These are phyloP conservation scores for Meteorus colon DNA, from an alignment of 2,888 invertebrate genomes.

Conservation along the genomic window DNA sequence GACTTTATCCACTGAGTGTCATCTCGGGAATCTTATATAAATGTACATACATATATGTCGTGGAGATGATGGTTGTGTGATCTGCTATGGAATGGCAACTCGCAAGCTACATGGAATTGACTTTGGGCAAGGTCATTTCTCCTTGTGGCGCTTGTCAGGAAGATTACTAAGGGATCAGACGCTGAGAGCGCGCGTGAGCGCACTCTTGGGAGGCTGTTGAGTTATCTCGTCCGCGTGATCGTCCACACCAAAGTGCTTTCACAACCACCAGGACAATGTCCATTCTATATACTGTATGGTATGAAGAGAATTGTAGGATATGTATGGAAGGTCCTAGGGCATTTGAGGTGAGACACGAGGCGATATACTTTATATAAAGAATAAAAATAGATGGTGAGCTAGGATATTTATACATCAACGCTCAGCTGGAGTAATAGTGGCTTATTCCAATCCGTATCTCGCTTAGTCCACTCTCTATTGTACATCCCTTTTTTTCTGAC, in stretches of 20 bases:
- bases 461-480: constrained; percentile 15
- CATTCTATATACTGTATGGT: constrained; percentile 10
- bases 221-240: constrained; percentile 35
- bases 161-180: constrained; percentile 32
- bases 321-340: not conserved
- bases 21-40: not conserved
- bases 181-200: constrained; percentile 10
- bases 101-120: constrained; percentile 25
- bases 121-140: constrained; percentile 23
- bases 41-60: constrained; percentile 4
- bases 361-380: not conserved
- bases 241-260: constrained; percentile 27
- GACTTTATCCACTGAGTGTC: not conserved
- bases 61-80: constrained; percentile 23
- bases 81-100: not conserved
- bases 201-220: constrained; percentile 24
- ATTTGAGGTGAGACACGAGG: not conserved
- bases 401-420: constrained; percentile 45
- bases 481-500: not conserved
- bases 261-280: constrained; percentile 16
- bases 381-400: constrained; percentile 1
- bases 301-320: constrained; percentile 7
- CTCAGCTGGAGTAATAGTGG: constrained; percentile 53
- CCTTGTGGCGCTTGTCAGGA: constrained; percentile 21
- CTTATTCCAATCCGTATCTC: constrained; percentile 46